These are phyloP conservation scores for Mionectes olivaceus DNA, from an alignment of 2,797 vertebrate genomes.

Conservation along the genomic window DNA sequence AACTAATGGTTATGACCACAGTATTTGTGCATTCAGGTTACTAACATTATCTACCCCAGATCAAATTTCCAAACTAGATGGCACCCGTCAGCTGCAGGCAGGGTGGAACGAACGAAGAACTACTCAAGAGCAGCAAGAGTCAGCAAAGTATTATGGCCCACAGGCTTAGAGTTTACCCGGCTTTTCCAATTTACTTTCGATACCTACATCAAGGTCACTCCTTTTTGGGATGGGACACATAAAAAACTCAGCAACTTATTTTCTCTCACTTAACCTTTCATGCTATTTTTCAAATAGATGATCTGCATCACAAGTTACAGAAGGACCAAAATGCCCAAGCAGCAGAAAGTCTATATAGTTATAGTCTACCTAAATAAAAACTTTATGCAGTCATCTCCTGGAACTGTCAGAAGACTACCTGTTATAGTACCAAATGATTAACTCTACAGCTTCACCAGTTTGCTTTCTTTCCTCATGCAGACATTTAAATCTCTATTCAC, in stretches of 20 bases:
- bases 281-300: neutral
- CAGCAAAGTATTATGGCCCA: neutral
- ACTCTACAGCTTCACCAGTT: neutral
- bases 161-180: neutral
- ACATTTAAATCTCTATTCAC: neutral
- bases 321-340: conserved; percentile 25
- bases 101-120: conserved; percentile 22
- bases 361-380: conserved; percentile 64
- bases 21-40: conserved; percentile 8
- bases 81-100: neutral
- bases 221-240: neutral
- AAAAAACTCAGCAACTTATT: neutral
- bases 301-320: neutral
- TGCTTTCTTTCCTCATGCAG: neutral
- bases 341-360: conserved; percentile 50
- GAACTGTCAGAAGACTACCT: conserved; percentile 10
- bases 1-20: neutral
- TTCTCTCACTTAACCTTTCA: neutral
- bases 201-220: neutral
- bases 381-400: conserved; percentile 38
- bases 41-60: neutral
- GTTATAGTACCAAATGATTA: conserved; percentile 9
- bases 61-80: conserved; percentile 42
- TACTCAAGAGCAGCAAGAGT: neutral
- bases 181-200: neutral